Evolutionary conservation across 2,113 vertebrate genomes (phyloP).

Genomic region (Dipodomys ordii): DNA sequence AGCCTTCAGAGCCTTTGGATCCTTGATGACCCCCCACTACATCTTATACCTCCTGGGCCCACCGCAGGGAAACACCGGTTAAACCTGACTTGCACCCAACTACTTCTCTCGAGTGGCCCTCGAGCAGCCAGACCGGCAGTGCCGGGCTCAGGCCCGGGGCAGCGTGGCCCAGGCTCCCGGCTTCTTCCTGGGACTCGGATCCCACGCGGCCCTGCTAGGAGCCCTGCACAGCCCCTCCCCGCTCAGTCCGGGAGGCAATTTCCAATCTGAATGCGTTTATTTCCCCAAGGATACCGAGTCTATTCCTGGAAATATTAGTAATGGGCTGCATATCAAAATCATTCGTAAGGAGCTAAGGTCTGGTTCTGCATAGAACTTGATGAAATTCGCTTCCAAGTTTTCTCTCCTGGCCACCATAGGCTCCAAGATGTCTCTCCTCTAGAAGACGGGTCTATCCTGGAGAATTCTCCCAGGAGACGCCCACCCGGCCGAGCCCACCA

Average conservation of each 20-base stretch:
- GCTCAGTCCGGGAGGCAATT: not conserved
- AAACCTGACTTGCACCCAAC: rapidly evolving
- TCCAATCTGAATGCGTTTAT: not conserved
- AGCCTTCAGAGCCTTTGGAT: not conserved
- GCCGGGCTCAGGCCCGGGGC: rapidly evolving
- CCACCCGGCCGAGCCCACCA: too few relatives aligned
- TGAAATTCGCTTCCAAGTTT: not conserved
- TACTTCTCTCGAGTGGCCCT: rapidly evolving
- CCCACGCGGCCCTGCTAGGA: not conserved
- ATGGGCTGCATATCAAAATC: not conserved
- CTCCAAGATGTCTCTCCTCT: not conserved
- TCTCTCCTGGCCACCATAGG: not conserved
- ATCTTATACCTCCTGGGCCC: too few relatives aligned
- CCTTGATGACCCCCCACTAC: too few relatives aligned
- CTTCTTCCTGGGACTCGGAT: not conserved
- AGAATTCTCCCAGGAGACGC: not conserved
- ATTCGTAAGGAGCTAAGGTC: constrained; percentile 15
- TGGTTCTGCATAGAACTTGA: not conserved
- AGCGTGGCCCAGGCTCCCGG: rapidly evolving
- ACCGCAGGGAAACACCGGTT: rapidly evolving
- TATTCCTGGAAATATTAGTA: constrained; percentile 8
- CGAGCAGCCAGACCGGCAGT: too few relatives aligned
- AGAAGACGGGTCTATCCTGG: rapidly evolving
- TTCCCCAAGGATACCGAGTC: not conserved
- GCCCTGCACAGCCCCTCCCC: not conserved